Conservation (phyloP, 2,888 invertebrate species). For the Ichneumon xanthorius region DNA sequence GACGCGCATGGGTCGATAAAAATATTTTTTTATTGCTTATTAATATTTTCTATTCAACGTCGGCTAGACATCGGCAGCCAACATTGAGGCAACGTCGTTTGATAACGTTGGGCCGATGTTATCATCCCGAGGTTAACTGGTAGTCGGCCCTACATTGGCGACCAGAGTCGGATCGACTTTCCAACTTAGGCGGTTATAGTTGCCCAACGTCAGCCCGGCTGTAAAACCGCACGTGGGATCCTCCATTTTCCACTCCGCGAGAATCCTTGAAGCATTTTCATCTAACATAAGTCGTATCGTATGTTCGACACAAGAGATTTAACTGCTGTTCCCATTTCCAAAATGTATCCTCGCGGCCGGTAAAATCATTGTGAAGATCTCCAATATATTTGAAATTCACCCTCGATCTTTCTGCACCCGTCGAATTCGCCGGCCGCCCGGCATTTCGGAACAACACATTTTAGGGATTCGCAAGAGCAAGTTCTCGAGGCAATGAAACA, state of each 20-base stretch:
- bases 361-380: constrained; percentile 33
- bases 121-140: no score
- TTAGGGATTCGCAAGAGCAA: constrained; percentile 48
- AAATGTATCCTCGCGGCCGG: constrained; percentile 11
- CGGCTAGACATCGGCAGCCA: no score
- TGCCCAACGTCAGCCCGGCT: no score
- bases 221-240: background rate
- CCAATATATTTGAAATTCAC: background rate
- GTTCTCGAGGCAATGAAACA: no score
- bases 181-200: no score
- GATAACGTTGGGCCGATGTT: no score
- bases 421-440: constrained; percentile 2
- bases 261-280: constrained; percentile 31
- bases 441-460: background rate
- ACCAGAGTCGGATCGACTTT: no score
- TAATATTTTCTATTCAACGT: no score
- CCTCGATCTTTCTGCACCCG: constrained; percentile 11
- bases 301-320: background rate
- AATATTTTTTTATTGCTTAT: no score
- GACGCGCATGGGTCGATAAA: no score
- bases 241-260: constrained; percentile 49
- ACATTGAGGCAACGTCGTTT: no score
- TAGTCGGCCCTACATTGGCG: no score
- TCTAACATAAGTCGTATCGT: background rate
- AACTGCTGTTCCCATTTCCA: background rate